Evolutionary conservation across 1,140 invertebrate species (phyloP), one percentile per base, ranked within the genome.

Genomic region (Lerema accius): DNA sequence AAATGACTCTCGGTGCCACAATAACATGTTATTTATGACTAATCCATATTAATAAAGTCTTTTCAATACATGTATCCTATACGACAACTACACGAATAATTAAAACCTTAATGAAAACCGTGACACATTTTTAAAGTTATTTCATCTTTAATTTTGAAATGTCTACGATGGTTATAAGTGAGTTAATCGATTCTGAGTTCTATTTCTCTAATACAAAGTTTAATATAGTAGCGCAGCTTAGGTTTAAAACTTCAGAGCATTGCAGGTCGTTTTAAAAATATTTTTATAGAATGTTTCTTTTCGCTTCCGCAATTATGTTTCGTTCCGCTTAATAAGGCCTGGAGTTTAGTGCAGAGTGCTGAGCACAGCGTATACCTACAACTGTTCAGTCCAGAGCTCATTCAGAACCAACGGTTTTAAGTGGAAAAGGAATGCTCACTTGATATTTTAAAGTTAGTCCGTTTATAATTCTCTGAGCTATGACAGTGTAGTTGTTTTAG

Each of bases 231-330:
- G 2, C 1, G 3, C 9, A 32, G 46, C 23, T 13, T 45, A 26
- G 11, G 7, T 32, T 43, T 43, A 43, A 15, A 28, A 49, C 3
- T 13, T 14, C 15, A 19, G 26, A 28, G 23, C 14, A 32, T 32
- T 46, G 17, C 43, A 15, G 17, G n/a, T 10, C 17, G 1, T 58
- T 45, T 43, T 58, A 45, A 58, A 58, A 58, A 45, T 58, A 45
- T 46, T 58, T 46, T 49, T 49, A 49, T 45, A 46, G 40, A 45
- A 58, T 46, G 26, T 58, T 58, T 45, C 50, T 53, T 46, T 63
- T 63, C 28, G n/a, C 43, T 48, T 46, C 32, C 56, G 61, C 42
- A 63, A 63, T 63, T 55, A 65, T 50, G 39, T 65, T 65, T 14
- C 53, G 53, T 58, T 58, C 53, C 42, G 53, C 40, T 58, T 58